Percentiles rank a stretch among this genome's conserved stretches.
Evolutionary conservation across 2,888 invertebrate species (phyloP).

Genomic region (Galerucella pusilla): DNA sequence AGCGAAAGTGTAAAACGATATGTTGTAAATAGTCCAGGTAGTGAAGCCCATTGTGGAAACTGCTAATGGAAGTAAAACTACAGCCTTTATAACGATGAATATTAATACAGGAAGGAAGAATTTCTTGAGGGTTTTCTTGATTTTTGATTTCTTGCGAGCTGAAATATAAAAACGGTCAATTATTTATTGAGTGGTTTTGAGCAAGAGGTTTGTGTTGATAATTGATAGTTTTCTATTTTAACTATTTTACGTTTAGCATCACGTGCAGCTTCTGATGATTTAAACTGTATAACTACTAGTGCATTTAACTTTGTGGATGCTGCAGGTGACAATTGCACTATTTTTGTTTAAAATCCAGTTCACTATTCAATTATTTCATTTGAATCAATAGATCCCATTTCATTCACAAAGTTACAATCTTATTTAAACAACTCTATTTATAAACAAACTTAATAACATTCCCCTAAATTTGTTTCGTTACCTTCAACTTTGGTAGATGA

Average conservation of each 20-base stretch:
- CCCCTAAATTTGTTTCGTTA: background rate
- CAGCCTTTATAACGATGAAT: conserved; percentile 84
- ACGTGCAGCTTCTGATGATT: too few relatives aligned
- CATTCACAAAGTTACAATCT: too few relatives aligned
- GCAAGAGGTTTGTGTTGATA: conserved; percentile 6
- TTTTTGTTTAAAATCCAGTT: too few relatives aligned
- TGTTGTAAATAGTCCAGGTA: conserved; percentile 87
- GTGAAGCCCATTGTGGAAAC: conserved; percentile 86
- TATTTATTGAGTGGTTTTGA: conserved; percentile 63
- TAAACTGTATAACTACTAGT: too few relatives aligned
- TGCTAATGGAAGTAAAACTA: conserved; percentile 86
- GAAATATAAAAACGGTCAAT: conserved; percentile 12
- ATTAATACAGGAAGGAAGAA: conserved; percentile 85
- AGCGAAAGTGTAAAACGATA: conserved; percentile 88
- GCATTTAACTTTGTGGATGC: too few relatives aligned
- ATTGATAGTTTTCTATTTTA: too few relatives aligned
- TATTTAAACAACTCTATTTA: too few relatives aligned
- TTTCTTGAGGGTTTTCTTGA: conserved; percentile 84
- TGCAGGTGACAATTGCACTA: too few relatives aligned
- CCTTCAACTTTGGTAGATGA: conserved; percentile 17
- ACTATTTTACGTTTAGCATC: too few relatives aligned
- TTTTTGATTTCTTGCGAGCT: conserved; percentile 67
- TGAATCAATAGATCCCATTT: too few relatives aligned
- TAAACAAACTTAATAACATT: too few relatives aligned
- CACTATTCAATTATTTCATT: too few relatives aligned